Conservation (phyloP, 1,140 invertebrate genomes). For the Thalassaphorura encarpata region DNA sequence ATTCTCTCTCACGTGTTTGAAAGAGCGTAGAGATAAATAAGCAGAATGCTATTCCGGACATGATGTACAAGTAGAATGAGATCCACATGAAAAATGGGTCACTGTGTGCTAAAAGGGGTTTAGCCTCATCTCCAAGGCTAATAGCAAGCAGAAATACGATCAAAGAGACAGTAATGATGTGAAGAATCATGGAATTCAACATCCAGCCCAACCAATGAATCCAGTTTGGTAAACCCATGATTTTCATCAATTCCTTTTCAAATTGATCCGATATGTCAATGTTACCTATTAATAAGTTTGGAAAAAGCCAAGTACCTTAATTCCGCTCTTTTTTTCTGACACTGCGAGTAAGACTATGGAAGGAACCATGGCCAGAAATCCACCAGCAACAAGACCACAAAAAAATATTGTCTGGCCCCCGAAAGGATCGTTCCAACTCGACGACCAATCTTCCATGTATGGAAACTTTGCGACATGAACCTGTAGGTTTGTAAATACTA, state of each 20-base stretch:
- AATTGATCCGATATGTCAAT: not conserved
- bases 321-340: too few relatives aligned
- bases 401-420: too few relatives aligned
- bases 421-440: too few relatives aligned
- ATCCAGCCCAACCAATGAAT: conserved; percentile 23
- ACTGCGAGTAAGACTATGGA: too few relatives aligned
- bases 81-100: conserved; percentile 4
- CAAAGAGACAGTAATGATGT: not conserved
- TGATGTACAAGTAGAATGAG: not conserved
- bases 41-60: conserved; percentile 5
- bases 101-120: not conserved
- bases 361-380: too few relatives aligned
- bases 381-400: too few relatives aligned
- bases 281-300: too few relatives aligned
- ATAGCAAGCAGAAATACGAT: conserved; percentile 3
- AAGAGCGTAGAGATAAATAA: conserved; percentile 4
- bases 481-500: too few relatives aligned
- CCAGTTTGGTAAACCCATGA: conserved; percentile 15
- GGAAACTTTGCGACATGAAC: too few relatives aligned
- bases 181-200: not conserved
- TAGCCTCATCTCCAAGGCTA: not conserved
- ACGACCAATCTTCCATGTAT: too few relatives aligned
- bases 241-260: conserved; percentile 13
- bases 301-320: too few relatives aligned
- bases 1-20: too few relatives aligned